phyloP scores from a whole-genome alignment of 2,888 invertebrate genomes.

The Chalcis sispes region DNA sequence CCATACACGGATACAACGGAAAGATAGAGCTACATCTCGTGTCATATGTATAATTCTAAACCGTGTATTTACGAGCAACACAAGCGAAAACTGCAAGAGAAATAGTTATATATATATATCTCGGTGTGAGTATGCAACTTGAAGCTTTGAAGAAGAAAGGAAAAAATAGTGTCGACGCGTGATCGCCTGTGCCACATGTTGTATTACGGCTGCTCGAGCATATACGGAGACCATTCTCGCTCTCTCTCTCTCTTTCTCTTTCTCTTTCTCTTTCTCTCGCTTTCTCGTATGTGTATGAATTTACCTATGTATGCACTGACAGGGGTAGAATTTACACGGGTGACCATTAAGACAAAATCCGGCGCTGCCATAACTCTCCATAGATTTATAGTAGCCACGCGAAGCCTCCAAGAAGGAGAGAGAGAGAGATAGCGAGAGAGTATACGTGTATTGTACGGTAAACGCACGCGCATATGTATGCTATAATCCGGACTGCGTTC shows the following conservation, averaged over 20 bases:
- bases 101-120: no score
- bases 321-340: conserved; percentile 69
- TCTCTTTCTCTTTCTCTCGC: conserved; percentile 4
- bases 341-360: conserved; percentile 74
- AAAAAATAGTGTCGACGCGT: neutral
- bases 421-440: conserved; percentile 37
- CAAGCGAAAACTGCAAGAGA: no score
- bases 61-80: no score
- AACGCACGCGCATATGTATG: neutral
- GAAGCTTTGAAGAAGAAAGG: no score
- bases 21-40: no score
- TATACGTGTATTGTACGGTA: neutral
- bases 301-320: conserved; percentile 56
- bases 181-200: no score
- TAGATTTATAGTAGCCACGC: conserved; percentile 72
- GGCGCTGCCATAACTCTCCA: conserved; percentile 72
- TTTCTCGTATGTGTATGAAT: neutral
- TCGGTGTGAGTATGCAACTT: no score
- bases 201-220: no score
- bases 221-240: neutral
- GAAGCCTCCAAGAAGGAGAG: conserved; percentile 59
- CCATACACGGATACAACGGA: no score
- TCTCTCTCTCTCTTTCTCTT: conserved; percentile 7
- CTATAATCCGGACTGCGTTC: conserved; percentile 29
- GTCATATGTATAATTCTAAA: no score